Evolutionary conservation across 2,797 vertebrate species (phyloP).

Genomic region (Cirrhinus molitorella): DNA sequence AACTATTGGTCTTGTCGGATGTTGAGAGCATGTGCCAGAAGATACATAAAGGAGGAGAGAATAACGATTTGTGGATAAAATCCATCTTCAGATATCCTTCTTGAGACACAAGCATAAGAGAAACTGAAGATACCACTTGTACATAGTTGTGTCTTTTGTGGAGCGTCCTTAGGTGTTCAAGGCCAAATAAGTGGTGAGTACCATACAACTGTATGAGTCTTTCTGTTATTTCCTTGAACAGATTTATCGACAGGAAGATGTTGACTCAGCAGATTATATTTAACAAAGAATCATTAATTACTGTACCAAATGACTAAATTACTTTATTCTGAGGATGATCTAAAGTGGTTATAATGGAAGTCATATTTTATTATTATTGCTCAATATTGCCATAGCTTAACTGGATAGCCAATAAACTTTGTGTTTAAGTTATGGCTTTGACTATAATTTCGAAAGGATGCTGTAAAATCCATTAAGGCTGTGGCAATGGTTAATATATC

Average conservation of each 20-base stretch:
- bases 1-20: slow-evolving; percentile 18
- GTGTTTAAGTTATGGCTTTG: slow-evolving; percentile 22
- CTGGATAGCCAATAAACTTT: slow-evolving; percentile 27
- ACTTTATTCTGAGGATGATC: slow-evolving; percentile 34
- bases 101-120: background rate
- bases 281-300: slow-evolving; percentile 48
- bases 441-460: slow-evolving; percentile 12
- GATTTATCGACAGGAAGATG: slow-evolving; percentile 36
- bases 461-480: slow-evolving; percentile 17
- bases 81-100: background rate
- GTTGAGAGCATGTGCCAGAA: background rate
- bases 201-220: background rate
- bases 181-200: slow-evolving; percentile 42
- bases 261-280: slow-evolving; percentile 46
- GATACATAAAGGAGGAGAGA: background rate
- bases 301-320: slow-evolving; percentile 28
- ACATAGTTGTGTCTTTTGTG: background rate
- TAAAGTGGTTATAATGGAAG: slow-evolving; percentile 22
- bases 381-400: slow-evolving; percentile 24
- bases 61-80: slow-evolving; percentile 14
- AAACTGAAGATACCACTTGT: background rate
- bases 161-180: slow-evolving; percentile 18
- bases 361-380: slow-evolving; percentile 39
- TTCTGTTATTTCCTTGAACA: background rate
- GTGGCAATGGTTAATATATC: slow-evolving; percentile 13